Base-by-base conservation (phyloP, 2,888 invertebrate genomes). In the Mystacides longicornis region DNA sequence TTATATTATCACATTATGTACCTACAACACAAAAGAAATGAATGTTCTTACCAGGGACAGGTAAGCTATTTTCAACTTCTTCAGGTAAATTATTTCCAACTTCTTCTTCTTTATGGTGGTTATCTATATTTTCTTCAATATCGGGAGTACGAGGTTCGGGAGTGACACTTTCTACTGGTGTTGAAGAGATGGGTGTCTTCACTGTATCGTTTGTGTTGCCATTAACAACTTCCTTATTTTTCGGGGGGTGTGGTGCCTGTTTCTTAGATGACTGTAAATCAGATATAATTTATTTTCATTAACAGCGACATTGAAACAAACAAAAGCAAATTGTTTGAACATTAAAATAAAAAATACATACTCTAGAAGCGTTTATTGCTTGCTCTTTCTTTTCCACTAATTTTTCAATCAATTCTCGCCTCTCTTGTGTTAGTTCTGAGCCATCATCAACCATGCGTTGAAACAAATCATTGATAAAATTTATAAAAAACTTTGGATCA, bases 401-500 rank as follows among this genome's bases (percentile, higher is more conserved):
- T 62, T 78, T 75, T 54, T 75, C 67, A 58, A 87, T 66, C 27
- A 87, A 68, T 62, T 88, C 87, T 62, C 85, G 81, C 63, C 78
- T 81, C 55, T 81, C 81, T 2, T 74, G 65, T 14, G 77, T 69
- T 62, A 62, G 71, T 18, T 46, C 49, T 9, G 57, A 16, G 14
- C 47, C 54, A 63, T 64, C 68, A 69, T 79, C 21, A 7, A 46
- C 27, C 27, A 27, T 27, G 5, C 27, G 27, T 27, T 27, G 27
- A 11, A 27, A 27, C 7, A 27, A 11, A 27, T 27, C 27, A 27
- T 85, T 85, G 31, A 90, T 67, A 67, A 88, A 90, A 60, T 82
- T 79, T 46, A 87, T 72, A 67, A 85, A 80, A 67, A 85, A 87
- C 64, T 85, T 83, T 16, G 87, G 85, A 62, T 85, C 82, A 55